A percentile compares a stretch with the other conserved stretches of the same genome.
Evolutionary conservation across 2,888 invertebrate species (phyloP).

Genomic region (Peribatodes rhomboidaria): DNA sequence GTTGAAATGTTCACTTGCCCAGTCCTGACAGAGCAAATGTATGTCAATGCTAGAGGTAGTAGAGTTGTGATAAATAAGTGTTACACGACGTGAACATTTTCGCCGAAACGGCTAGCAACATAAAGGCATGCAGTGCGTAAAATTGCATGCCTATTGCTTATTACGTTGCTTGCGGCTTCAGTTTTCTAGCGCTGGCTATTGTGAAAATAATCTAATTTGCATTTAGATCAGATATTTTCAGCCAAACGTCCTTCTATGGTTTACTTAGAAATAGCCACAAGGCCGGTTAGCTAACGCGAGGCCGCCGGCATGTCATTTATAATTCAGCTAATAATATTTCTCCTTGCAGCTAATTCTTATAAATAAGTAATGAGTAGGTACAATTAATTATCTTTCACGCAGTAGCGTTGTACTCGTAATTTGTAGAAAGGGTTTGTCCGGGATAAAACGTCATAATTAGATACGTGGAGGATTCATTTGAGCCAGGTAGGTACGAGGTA

Average conservation of each 20-base stretch:
- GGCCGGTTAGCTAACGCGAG: conserved; percentile 63
- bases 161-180: too few species aligned
- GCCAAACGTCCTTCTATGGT: conserved; percentile 68
- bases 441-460: conserved; percentile 11
- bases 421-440: conserved; percentile 27
- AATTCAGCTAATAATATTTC: conserved; percentile 55
- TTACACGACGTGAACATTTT: background rate
- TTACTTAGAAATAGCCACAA: conserved; percentile 74
- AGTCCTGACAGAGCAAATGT: too few species aligned
- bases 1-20: too few species aligned
- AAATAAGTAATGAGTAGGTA: conserved; percentile 55
- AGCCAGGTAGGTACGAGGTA: background rate
- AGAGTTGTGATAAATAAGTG: too few species aligned
- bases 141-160: too few species aligned
- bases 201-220: conserved; percentile 66
- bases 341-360: conserved; percentile 24
- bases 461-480: background rate
- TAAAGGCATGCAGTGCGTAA: background rate
- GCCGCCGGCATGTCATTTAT: conserved; percentile 59
- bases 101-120: conserved; percentile 1
- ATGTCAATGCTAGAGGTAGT: too few species aligned
- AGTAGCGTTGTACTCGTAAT: conserved; percentile 3
- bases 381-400: conserved; percentile 35
- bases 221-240: conserved; percentile 73
- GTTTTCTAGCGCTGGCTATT: conserved; percentile 44